These are phyloP conservation scores for Eriocheir sinensis DNA, from an alignment of 1,140 invertebrate genomes.

Conservation along the genomic window DNA sequence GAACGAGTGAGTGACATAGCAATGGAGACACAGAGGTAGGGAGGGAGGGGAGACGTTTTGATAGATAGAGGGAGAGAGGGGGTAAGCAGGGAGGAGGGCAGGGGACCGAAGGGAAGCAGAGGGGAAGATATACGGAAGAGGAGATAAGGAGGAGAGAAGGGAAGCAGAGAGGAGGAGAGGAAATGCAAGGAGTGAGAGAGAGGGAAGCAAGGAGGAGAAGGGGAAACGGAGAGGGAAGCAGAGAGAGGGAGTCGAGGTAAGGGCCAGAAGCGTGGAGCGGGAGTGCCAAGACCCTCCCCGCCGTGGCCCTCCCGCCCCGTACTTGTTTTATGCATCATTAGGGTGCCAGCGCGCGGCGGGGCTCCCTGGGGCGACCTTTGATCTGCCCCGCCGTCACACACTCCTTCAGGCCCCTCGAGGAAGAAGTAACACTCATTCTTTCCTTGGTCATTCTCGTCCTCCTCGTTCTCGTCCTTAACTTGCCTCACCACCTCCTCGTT, in stretches of 20 bases:
- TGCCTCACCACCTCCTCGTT: background rate
- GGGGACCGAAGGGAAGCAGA: no score
- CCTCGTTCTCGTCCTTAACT: background rate
- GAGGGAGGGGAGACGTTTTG: background rate
- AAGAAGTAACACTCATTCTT: background rate
- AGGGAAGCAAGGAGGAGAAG: no score
- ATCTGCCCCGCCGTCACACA: constrained; percentile 58
- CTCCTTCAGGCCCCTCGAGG: constrained; percentile 27
- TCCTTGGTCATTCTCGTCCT: background rate
- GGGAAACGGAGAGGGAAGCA: no score
- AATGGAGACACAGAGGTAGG: constrained; percentile 5
- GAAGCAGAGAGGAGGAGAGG: background rate
- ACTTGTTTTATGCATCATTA: constrained; percentile 78
- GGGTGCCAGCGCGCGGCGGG: constrained; percentile 55
- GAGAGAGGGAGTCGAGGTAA: no score
- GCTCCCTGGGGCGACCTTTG: constrained; percentile 46
- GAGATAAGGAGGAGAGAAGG: no score
- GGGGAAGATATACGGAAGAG: no score
- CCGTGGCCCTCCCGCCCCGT: constrained; percentile 52
- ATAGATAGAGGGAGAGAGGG: constrained; percentile 4
- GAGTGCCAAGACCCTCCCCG: constrained; percentile 66
- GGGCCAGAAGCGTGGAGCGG: background rate
- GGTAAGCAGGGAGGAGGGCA: background rate
- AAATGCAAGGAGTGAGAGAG: constrained; percentile 69
- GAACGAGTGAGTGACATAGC: background rate